Base-by-base conservation (phyloP, 2,113 vertebrate genomes). In the Lota lota region DNA sequence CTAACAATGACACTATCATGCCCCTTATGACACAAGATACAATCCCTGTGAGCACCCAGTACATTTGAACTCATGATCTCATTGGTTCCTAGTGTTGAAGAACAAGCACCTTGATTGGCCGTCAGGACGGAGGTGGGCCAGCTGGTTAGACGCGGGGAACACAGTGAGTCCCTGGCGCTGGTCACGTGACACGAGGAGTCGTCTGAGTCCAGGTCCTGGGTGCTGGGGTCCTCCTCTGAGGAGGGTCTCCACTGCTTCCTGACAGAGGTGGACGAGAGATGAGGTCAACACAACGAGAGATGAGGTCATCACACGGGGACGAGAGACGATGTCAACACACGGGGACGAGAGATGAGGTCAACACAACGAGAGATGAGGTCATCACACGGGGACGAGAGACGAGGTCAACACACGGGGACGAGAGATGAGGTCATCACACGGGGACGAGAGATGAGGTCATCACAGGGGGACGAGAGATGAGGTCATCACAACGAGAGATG, bases 121-220 rank as follows among this genome's bases (percentile, higher is more conserved):
- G 10, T n/a, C 53, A 0, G 40, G 40, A 47, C 18, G 53, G 16
- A 56, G n/a, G 16, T 7, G 16, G n/a, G 16, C 53, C 16, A 11
- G 16, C 51, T 14, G 51, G 12, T 53, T 17, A 53, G 51, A 53
- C 2, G 51, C 3, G 11, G 12, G 51, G 16, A 2, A 15, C 12
- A 17, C 2, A 17, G 51, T 15, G 51, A 53, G 51, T 2, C 53
- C 17, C 53, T 18, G 6, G 16, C 1, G 16, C 17, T 16, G 53
- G 53, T n/a, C 16, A 17, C 88, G 47, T 96, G 95, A 73, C 93
- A 93, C 24, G 93, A 95, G 0, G 96, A 98, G 64, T 94, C 92
- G 17, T 99, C 97, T 0, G 97, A 98, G 28, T 99, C 94, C 36
- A 88, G 85, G 47, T 95, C 94, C 0, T 75, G 88, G 68, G 94